phyloP scores from a whole-genome alignment of 2,797 vertebrate genomes.

The Lepilemur ruficaudatus region DNA sequence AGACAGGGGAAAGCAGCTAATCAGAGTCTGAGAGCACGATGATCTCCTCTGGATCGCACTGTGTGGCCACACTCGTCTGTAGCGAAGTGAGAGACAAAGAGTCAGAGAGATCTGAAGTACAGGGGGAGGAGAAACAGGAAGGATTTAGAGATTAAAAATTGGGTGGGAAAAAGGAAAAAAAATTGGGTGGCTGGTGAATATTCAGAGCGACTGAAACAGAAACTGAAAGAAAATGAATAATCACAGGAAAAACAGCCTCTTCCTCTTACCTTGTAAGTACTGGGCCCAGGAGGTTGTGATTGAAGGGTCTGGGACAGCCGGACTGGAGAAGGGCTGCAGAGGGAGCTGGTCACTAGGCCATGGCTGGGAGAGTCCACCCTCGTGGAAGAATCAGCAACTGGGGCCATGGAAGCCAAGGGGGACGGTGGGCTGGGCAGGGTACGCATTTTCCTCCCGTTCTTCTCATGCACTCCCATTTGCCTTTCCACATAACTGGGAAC shows the following conservation, averaged over 20 bases:
- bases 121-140: not conserved
- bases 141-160: not conserved
- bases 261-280: slow-evolving; percentile 70
- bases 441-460: slow-evolving; percentile 60
- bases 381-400: slow-evolving; percentile 77
- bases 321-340: slow-evolving; percentile 79
- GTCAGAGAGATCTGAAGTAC: not conserved
- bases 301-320: not conserved
- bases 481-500: slow-evolving; percentile 53
- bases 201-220: not conserved
- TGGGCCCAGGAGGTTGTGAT: not conserved
- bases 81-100: not conserved
- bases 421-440: slow-evolving; percentile 52
- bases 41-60: slow-evolving; percentile 93
- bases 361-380: slow-evolving; percentile 83
- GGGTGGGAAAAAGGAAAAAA: not conserved
- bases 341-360: slow-evolving; percentile 87
- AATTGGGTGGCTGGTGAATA: not conserved
- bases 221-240: not conserved
- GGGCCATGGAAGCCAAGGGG: slow-evolving; percentile 25
- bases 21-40: slow-evolving; percentile 95
- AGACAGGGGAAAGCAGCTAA: slow-evolving; percentile 73
- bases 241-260: not conserved
- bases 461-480: not conserved
- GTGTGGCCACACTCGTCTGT: slow-evolving; percentile 92